phyloP scores from a whole-genome alignment of 92 coral and sea anemone genomes.

The Epizoanthus ramosus region DNA sequence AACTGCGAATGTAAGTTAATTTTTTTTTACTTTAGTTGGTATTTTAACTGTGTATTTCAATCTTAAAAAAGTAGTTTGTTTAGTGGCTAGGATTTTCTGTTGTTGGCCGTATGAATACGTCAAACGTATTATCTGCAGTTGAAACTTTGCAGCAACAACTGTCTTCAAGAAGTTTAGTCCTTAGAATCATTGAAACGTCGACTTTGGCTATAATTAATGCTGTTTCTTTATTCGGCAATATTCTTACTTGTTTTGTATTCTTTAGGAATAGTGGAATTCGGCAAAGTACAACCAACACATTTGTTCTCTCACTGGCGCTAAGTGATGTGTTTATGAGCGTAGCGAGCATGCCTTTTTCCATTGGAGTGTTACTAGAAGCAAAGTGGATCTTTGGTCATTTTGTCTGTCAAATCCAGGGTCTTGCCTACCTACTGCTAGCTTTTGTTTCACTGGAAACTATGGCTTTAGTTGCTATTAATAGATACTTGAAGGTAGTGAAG shows the following conservation, averaged over 20 bases:
- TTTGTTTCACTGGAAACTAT: conserved; percentile 65
- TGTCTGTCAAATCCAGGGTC: conserved; percentile 65
- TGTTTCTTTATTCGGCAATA: conserved; percentile 57
- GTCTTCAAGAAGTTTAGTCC: conserved; percentile 5
- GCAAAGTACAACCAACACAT: conserved; percentile 50
- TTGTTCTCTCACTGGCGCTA: conserved; percentile 56
- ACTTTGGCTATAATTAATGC: conserved; percentile 39
- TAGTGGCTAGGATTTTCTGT: too few species aligned
- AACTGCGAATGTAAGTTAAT: too few species aligned
- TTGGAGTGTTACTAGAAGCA: conserved; percentile 54
- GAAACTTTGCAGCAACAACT: neutral
- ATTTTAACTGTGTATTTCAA: too few species aligned
- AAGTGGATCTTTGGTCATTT: conserved; percentile 51
- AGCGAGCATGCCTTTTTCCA: conserved; percentile 67
- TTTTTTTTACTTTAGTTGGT: too few species aligned
- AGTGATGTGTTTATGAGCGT: conserved; percentile 61
- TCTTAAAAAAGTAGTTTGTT: too few species aligned
- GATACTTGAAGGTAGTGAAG: conserved; percentile 64
- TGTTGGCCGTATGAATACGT: too few species aligned
- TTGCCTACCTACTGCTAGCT: conserved; percentile 54
- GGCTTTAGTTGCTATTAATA: conserved; percentile 69
- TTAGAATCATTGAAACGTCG: conserved; percentile 37
- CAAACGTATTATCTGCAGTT: too few species aligned
- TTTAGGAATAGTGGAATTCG: conserved; percentile 53
- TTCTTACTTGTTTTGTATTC: conserved; percentile 53